Evolutionary conservation across 1,140 invertebrate genomes (phyloP).

Genomic region (Thaumetopoea pityocampa): DNA sequence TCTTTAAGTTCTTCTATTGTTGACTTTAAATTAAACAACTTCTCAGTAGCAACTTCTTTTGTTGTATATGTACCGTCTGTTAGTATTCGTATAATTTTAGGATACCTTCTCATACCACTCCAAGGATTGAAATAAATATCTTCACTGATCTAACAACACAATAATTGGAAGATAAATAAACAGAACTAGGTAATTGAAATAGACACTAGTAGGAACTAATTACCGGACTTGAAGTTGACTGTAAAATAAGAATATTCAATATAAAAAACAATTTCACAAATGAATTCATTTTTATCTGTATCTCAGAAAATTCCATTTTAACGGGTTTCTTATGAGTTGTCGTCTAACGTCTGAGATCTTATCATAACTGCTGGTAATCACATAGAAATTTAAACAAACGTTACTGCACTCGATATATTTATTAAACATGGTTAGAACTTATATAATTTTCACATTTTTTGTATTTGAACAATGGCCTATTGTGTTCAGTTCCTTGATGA

Average conservation of each 20-base stretch:
- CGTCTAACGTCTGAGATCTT: too few relatives aligned
- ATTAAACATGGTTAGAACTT: constrained; percentile 20
- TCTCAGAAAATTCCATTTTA: too few relatives aligned
- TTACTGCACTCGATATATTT: constrained; percentile 25
- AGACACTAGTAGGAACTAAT: too few relatives aligned
- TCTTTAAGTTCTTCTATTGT: constrained; percentile 8
- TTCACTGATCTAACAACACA: constrained; percentile 19
- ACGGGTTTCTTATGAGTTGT: too few relatives aligned
- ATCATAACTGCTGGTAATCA: too few relatives aligned
- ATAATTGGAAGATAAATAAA: not conserved
- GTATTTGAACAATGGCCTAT: constrained; percentile 47
- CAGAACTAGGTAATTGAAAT: too few relatives aligned
- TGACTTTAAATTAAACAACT: constrained; percentile 22
- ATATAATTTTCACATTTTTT: constrained; percentile 41
- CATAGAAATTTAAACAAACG: too few relatives aligned
- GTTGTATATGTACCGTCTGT: constrained; percentile 24
- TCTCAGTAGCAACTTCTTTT: constrained; percentile 12
- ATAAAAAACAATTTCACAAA: too few relatives aligned
- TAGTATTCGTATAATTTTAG: constrained; percentile 40
- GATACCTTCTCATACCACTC: constrained; percentile 21
- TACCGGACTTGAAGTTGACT: too few relatives aligned
- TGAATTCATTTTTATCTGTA: too few relatives aligned
- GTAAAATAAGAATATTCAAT: too few relatives aligned
- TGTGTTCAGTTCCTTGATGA: constrained; percentile 40
- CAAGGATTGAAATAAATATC: constrained; percentile 41